Conservation (phyloP, 2,113 vertebrate genomes). For the Dasyprocta punctata region DNA sequence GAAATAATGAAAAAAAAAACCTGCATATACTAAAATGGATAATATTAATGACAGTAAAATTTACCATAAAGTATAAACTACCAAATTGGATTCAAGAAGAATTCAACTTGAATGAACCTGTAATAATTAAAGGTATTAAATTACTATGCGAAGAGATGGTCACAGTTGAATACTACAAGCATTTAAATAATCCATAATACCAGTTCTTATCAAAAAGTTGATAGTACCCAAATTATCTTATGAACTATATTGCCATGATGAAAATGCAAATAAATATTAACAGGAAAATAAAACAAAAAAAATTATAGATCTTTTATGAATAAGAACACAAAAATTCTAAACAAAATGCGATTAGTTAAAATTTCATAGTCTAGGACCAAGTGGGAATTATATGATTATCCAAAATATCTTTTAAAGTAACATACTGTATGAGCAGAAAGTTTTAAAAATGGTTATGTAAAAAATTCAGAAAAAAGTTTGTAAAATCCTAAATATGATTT, state of each 20-base stretch:
- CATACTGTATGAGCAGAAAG: not conserved
- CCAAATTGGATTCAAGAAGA: not conserved
- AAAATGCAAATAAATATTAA: not conserved
- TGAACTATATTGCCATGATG: not conserved
- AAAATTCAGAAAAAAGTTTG: not conserved
- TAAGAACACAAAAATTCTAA: not conserved
- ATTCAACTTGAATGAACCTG: not conserved
- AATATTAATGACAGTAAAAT: not conserved
- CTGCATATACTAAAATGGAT: not conserved
- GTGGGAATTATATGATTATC: not conserved
- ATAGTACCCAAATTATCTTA: not conserved
- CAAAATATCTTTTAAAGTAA: not conserved
- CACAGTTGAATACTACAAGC: not conserved
- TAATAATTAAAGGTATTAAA: not conserved
- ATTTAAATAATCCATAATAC: not conserved
- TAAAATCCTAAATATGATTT: not conserved
- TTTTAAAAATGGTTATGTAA: not conserved
- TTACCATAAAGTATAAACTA: not conserved
- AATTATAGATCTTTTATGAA: not conserved
- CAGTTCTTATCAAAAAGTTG: not conserved
- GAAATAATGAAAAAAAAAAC: not conserved
- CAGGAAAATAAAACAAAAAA: not conserved
- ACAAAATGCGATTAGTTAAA: not conserved
- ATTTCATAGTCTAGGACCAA: not conserved
- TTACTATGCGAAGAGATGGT: not conserved